Percentiles rank a stretch among this genome's conserved stretches.
phyloP scores from a whole-genome alignment of 2,113 vertebrate genomes.

The Andinoacara biseriatus region DNA sequence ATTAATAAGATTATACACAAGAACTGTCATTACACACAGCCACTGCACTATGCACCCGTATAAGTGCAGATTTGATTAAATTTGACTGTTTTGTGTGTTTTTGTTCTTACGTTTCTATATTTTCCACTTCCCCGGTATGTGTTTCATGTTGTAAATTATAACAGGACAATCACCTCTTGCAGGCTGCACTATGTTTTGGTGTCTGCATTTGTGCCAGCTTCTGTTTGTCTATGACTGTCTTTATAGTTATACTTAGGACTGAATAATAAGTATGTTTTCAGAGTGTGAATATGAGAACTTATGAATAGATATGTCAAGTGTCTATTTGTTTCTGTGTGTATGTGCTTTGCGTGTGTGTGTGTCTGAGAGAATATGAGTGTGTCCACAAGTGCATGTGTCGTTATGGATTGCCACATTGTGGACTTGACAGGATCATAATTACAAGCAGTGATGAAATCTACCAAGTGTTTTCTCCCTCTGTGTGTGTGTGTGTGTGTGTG shows the following conservation, averaged over 20 bases:
- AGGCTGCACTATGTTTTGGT: neutral
- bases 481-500: constrained; percentile 39
- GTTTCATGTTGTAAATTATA: neutral
- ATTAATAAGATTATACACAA: neutral
- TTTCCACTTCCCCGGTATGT: neutral
- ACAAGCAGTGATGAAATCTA: constrained; percentile 78
- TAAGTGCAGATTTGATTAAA: neutral
- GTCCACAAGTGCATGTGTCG: constrained; percentile 46
- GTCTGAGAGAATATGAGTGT: neutral
- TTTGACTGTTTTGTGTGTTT: neutral
- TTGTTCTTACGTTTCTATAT: neutral
- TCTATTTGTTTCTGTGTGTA: neutral
- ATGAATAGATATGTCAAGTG: constrained; percentile 25
- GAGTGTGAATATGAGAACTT: constrained; percentile 8
- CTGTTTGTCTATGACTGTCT: neutral
- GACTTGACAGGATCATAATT: constrained; percentile 81
- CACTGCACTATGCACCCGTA: neutral
- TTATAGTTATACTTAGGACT: neutral
- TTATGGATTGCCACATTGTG: constrained; percentile 78
- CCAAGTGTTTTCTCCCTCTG: constrained; percentile 73
- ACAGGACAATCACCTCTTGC: neutral
- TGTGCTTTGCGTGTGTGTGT: neutral
- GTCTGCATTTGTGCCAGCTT: neutral
- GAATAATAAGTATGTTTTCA: constrained; percentile 4
- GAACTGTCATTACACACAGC: neutral